Percentiles rank a stretch among this genome's conserved stretches.
Evolutionary conservation across 2,113 vertebrate species (phyloP).

Genomic region (Hipposideros armiger): DNA sequence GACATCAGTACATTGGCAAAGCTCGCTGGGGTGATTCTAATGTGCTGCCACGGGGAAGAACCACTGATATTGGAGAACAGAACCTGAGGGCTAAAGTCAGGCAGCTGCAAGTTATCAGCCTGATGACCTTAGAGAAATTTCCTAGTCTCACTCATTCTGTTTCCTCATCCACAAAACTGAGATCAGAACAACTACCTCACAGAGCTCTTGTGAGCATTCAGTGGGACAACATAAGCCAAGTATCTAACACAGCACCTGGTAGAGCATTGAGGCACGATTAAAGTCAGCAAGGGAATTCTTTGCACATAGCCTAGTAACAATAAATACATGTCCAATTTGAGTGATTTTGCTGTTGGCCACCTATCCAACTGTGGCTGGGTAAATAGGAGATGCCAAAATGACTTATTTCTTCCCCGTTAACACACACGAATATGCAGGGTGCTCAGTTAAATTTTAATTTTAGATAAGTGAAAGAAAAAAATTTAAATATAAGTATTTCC

Average conservation of each 20-base stretch:
- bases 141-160: background rate
- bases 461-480: background rate
- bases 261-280: background rate
- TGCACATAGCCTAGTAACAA: background rate
- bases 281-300: background rate
- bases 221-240: background rate
- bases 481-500: background rate
- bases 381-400: background rate
- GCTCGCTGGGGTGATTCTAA: background rate
- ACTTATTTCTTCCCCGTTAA: background rate
- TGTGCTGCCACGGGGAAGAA: background rate
- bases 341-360: background rate
- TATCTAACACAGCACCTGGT: background rate
- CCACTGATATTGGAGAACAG: background rate
- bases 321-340: background rate
- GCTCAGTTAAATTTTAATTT: slow-evolving; percentile 14
- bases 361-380: background rate
- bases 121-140: background rate
- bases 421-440: background rate
- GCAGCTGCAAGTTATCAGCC: background rate
- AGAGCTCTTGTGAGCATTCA: background rate
- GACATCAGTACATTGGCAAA: background rate
- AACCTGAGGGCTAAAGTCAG: background rate
- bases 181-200: background rate
- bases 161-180: background rate